A percentile compares a stretch with the other conserved stretches of the same genome.
These are phyloP conservation scores for Drosophila kikkawai DNA, from an alignment of 1,140 invertebrate species.

Conservation along the genomic window DNA sequence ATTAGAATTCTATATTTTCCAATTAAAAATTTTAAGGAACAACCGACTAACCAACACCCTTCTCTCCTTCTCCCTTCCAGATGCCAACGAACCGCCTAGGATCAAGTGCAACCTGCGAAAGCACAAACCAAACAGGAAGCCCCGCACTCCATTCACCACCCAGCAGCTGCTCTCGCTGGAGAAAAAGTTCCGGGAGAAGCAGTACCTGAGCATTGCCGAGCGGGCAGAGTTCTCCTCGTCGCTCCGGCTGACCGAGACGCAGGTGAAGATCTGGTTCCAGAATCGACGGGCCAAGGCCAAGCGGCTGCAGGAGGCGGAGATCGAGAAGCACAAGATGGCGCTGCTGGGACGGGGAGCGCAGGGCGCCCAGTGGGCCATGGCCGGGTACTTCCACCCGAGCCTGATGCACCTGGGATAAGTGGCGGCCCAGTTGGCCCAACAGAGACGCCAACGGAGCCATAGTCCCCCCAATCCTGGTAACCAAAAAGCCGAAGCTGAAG, in stretches of 20 bases:
- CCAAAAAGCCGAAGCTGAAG: constrained; percentile 45
- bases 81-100: constrained; percentile 89
- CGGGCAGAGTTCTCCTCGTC: constrained; percentile 98
- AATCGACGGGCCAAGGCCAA: constrained; percentile 98
- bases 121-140: constrained; percentile 97
- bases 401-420: constrained; percentile 85
- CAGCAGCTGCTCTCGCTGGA: constrained; percentile 97
- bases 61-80: constrained; percentile 50
- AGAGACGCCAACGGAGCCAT: constrained; percentile 20
- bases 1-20: background rate
- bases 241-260: constrained; percentile 97
- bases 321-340: constrained; percentile 94
- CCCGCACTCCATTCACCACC: constrained; percentile 98
- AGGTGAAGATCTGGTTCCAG: constrained; percentile 99
- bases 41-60: constrained; percentile 27
- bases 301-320: constrained; percentile 96
- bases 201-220: constrained; percentile 98
- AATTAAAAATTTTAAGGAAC: background rate
- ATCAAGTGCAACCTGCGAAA: constrained; percentile 97
- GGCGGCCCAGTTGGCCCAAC: constrained; percentile 68
- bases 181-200: constrained; percentile 98
- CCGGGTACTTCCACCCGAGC: constrained; percentile 84
- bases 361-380: constrained; percentile 84
- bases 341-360: constrained; percentile 86
- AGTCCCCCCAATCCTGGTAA: constrained; percentile 62